These are phyloP conservation scores for Ooceraea biroi DNA, from an alignment of 1,140 invertebrate species.

Conservation along the genomic window DNA sequence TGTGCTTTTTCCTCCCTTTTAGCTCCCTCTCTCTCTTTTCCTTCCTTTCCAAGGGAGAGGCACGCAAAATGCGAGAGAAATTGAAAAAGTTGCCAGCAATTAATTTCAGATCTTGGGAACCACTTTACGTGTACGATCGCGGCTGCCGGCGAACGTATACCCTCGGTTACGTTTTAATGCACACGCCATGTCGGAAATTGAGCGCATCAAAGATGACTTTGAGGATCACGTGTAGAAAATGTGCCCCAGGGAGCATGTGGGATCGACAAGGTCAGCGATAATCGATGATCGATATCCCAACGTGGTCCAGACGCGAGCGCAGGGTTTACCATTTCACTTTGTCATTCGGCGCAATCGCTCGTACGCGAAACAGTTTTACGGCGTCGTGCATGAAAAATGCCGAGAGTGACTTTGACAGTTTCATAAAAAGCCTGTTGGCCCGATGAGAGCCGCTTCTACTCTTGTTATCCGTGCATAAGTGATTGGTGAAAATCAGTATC, in stretches of 20 bases:
- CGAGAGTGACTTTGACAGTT: constrained; percentile 60
- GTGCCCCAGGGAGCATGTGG: not conserved
- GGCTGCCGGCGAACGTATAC: not conserved
- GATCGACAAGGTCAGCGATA: constrained; percentile 33
- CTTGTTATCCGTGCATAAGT: constrained; percentile 30
- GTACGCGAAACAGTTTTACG: constrained; percentile 52
- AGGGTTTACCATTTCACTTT: constrained; percentile 49
- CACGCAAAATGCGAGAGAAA: constrained; percentile 33
- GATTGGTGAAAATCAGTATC: constrained; percentile 31
- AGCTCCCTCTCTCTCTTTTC: constrained; percentile 16
- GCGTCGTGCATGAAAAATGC: constrained; percentile 50
- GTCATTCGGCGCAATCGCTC: constrained; percentile 58
- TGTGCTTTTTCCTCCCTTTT: not conserved
- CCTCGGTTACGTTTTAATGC: not conserved
- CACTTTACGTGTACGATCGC: not conserved
- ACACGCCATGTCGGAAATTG: constrained; percentile 17
- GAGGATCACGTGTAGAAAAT: constrained; percentile 35
- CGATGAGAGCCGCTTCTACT: constrained; percentile 17
- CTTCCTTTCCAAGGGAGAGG: not conserved
- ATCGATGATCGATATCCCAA: constrained; percentile 49
- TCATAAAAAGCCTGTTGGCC: constrained; percentile 39
- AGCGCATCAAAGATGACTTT: constrained; percentile 46
- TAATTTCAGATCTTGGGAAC: constrained; percentile 47
- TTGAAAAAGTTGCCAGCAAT: constrained; percentile 56
- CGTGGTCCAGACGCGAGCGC: constrained; percentile 7